Base-by-base conservation (phyloP, 2,888 invertebrate genomes). In the Drosophila nigritarsus region DNA sequence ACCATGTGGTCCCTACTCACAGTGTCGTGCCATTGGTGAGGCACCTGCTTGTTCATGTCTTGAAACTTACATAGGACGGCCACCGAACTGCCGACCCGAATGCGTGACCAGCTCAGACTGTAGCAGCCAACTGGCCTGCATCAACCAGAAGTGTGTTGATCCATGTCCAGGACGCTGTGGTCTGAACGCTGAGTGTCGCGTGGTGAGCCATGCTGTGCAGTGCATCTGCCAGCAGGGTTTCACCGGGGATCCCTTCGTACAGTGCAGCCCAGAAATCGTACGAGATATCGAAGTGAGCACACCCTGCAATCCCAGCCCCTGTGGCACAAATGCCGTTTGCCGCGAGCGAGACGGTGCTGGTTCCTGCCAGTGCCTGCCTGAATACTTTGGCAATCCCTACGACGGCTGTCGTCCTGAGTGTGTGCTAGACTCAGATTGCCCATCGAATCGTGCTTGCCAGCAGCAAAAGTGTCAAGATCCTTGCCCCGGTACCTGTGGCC, bases 51-150 rank as follows among this genome's bases (percentile, higher is more conserved):
- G 97, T 90, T 96, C 96, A 15, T 97, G 97, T 87, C 93, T 95
- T 34, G 93, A 94, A 59, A 95, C 95, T 74, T 96, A 95, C 85
- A 93, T 94, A 50, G 96, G 96, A 34, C 93, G 95, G 32, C 96
- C 97, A 45, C 97, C 97, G 3, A 95, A 96, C 82, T 97, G 97
- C 87, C 94, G 95, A 78, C 97, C 97, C 5, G 97, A 97, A 93
- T 97, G 97, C 92, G 94, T 96, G 50, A 95, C 95, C 78, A 97
- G 96, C 90, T 95, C 95, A 9, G 97, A 97, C 92, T 97, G 97
- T 91, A 91, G 95, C 18, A 94, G 94, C 78, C 94, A 95, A 78
- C 93, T 95, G 73, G 96, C 97, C 6, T 97, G 97, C 91, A 95
- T 96, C 51, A 96, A 96, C 92, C 95, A 96, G 90, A 96, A 96